Evolutionary conservation across 2,888 invertebrate species (phyloP), one percentile per base, ranked within the genome.

Genomic region (Loripinus fragilis): DNA sequence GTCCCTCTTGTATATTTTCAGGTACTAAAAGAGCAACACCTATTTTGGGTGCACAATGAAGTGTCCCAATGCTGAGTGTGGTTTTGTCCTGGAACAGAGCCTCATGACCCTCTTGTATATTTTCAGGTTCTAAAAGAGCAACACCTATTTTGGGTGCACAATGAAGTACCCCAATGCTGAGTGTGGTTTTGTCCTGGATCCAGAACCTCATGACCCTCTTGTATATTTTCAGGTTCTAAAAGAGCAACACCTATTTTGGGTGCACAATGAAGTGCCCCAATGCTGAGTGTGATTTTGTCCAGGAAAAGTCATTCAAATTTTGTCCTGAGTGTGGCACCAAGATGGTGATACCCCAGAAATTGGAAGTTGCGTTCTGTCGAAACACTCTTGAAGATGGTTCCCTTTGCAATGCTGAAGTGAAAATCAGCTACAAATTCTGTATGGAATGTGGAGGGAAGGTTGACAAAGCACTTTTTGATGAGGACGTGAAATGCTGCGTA

Each of bases 301-400:
- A 52, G 20, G 38, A 28, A 20, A 55, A 42, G 23, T 8, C 20
- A 8, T 42, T 67, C n/a, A 74, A 50, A 28, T 80, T 77, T 33
- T 80, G 80, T 52, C 74, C 35, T 15, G 69, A 80, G 50, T 80
- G 80, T 74, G 80, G 80, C 3, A 20, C 64, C 2, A 74, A 71
- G 28, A 74, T 80, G 45, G 68, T 42, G 0, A 52, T 68, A 17
- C 33, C 45, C n/a, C 33, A 28, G n/a, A 60, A 48, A 12, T 25
- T 50, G 7, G 70, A 66, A 20, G 71, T 77, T 28, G 74, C 77
- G 12, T 52, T 71, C 0, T 80, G 80, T 38, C 30, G 41, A 50
- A 74, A 74, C n/a, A 77, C 33, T 50, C 23, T 45, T 5, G 71
- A 74, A 0, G 71, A 77, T 42, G 76, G 76, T 7, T n/a, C 45